Evolutionary conservation across 2,113 vertebrate genomes (phyloP).

Genomic region (Tragelaphus buxtoni): DNA sequence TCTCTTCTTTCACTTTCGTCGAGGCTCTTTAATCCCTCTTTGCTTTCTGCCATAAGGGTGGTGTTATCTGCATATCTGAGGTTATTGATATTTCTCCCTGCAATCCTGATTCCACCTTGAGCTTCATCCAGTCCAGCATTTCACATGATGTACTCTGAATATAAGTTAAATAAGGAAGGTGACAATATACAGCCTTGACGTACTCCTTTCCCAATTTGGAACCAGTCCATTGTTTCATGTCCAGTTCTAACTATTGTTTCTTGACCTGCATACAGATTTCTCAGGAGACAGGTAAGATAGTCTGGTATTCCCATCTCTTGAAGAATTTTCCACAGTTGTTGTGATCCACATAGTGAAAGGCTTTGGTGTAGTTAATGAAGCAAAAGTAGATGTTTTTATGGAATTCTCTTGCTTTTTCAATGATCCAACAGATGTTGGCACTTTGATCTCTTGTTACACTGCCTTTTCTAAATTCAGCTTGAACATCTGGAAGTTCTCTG

Average conservation of each 20-base stretch:
- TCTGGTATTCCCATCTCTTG: background rate
- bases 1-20: background rate
- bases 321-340: background rate
- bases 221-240: background rate
- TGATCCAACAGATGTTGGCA: background rate
- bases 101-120: background rate
- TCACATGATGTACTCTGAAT: background rate
- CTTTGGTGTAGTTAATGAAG: background rate
- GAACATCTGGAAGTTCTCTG: background rate
- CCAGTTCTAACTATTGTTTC: background rate
- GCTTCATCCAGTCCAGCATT: background rate
- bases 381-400: background rate
- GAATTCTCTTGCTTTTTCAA: background rate
- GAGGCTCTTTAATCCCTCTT: background rate
- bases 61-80: background rate
- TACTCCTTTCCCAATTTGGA: background rate
- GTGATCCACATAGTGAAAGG: background rate
- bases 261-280: background rate
- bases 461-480: background rate
- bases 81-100: background rate
- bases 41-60: background rate
- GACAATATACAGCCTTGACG: background rate
- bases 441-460: background rate
- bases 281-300: background rate
- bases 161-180: background rate